A percentile compares a stretch with the other conserved stretches of the same genome.
These are phyloP conservation scores for Simalia tracyae DNA, from an alignment of 2,797 vertebrate species.

Conservation along the genomic window DNA sequence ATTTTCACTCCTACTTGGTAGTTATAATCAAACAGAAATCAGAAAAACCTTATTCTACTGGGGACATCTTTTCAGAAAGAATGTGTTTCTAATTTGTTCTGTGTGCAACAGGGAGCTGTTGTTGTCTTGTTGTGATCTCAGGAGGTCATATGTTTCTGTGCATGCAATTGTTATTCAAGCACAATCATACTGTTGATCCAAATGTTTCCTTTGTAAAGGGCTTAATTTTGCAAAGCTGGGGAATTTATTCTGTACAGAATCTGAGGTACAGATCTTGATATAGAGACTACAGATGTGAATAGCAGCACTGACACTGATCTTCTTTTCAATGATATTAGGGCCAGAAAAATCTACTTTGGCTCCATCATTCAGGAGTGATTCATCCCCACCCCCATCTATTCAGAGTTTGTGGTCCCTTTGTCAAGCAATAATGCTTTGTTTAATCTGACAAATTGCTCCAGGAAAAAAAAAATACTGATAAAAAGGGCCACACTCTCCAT, in stretches of 20 bases:
- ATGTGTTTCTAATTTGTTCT: constrained; percentile 55
- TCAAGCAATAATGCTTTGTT: background rate
- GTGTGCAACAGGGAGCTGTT: constrained; percentile 48
- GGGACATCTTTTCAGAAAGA: constrained; percentile 46
- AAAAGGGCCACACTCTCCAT: background rate
- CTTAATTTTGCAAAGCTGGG: constrained; percentile 34
- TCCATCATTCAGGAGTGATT: background rate
- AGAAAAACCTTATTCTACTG: constrained; percentile 23
- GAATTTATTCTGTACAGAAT: constrained; percentile 13
- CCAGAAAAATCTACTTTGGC: background rate
- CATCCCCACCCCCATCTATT: too few relatives aligned
- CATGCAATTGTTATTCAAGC: constrained; percentile 43
- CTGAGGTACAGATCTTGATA: constrained; percentile 17
- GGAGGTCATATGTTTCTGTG: constrained; percentile 53
- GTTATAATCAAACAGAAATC: constrained; percentile 39
- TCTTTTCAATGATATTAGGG: background rate
- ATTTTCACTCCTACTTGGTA: constrained; percentile 21
- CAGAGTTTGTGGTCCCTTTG: background rate
- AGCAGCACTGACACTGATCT: background rate
- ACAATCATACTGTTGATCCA: constrained; percentile 52
- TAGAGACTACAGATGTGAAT: background rate
- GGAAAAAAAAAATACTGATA: background rate
- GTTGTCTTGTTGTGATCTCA: constrained; percentile 56
- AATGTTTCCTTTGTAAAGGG: constrained; percentile 46
- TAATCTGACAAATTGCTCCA: background rate